Percentiles rank a stretch among this genome's conserved stretches.
Conservation (phyloP, 2,797 vertebrate genomes). For the Cichlasoma orientale region DNA sequence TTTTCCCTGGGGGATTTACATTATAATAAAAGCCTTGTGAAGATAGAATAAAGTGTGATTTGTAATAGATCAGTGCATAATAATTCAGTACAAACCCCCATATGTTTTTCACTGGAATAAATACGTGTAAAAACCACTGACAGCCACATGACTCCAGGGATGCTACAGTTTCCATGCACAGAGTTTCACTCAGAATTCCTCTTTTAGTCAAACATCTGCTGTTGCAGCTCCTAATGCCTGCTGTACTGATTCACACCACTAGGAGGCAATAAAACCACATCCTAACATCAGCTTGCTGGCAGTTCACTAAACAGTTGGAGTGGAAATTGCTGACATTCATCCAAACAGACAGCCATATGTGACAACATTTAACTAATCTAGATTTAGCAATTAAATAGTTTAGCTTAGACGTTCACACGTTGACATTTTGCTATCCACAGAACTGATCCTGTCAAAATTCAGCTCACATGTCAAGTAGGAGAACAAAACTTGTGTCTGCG, state of each 20-base stretch:
- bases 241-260: slow-evolving; percentile 44
- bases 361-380: not conserved
- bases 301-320: not conserved
- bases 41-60: not conserved
- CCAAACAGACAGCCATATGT: not conserved
- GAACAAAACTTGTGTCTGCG: not conserved
- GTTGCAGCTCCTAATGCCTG: not conserved
- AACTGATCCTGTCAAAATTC: not conserved
- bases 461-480: not conserved
- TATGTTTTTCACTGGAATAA: not conserved
- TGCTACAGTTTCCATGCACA: not conserved
- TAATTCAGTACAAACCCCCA: not conserved
- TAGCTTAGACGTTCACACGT: not conserved
- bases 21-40: not conserved
- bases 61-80: not conserved
- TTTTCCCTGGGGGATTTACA: not conserved
- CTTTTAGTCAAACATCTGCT: not conserved
- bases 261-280: slow-evolving; percentile 60
- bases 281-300: not conserved
- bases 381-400: not conserved
- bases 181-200: not conserved
- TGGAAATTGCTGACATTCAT: slow-evolving; percentile 5
- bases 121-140: not conserved
- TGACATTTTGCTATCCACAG: not conserved
- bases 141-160: not conserved